phyloP scores from a whole-genome alignment of 2,113 vertebrate genomes.

The Pristiophorus japonicus region DNA sequence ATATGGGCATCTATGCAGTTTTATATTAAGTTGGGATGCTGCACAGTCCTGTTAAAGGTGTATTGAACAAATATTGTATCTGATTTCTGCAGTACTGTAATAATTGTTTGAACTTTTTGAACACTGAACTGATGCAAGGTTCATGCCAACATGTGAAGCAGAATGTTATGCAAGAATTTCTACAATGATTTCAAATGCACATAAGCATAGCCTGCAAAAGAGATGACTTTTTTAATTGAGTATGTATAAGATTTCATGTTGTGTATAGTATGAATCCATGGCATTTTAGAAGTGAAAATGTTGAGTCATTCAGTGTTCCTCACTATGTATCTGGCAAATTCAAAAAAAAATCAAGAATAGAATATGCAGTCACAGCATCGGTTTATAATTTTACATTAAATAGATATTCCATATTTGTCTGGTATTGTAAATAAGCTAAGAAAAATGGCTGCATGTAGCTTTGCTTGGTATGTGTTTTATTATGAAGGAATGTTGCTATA shows the following conservation, averaged over 20 bases:
- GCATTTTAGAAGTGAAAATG: not conserved
- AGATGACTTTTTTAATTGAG: not conserved
- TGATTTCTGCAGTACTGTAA: not conserved
- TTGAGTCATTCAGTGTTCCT: not conserved
- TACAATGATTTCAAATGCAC: not conserved
- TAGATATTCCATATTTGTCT: not conserved
- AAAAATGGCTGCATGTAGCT: conserved; percentile 25
- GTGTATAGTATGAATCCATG: not conserved
- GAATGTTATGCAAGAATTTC: not conserved
- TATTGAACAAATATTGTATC: not conserved
- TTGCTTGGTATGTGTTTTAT: not conserved
- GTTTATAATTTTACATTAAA: not conserved
- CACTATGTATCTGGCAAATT: not conserved
- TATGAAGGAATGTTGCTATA: conserved; percentile 6
- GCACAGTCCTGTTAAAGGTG: not conserved
- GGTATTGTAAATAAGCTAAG: conserved; percentile 22
- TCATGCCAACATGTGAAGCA: not conserved
- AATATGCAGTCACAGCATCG: not conserved
- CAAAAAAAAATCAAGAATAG: not conserved
- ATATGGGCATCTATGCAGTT: not conserved
- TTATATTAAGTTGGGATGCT: not conserved
- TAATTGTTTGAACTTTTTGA: not conserved
- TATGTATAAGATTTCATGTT: not conserved
- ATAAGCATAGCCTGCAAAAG: not conserved
- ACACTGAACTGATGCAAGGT: not conserved